Evolutionary conservation across 1,140 invertebrate genomes (phyloP).

Genomic region (Sinella curviseta): DNA sequence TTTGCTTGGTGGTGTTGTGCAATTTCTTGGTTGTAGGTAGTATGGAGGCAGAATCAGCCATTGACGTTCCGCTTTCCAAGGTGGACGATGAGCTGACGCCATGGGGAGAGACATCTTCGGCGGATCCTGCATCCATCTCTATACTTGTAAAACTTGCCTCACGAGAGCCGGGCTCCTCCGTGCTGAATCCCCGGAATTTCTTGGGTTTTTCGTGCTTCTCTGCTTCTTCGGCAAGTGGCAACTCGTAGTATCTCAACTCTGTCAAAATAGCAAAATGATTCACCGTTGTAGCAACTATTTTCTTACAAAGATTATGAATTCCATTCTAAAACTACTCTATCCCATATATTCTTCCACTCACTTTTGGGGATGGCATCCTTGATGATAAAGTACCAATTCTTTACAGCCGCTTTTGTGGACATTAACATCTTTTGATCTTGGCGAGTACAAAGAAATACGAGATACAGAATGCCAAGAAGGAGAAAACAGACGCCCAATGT

Average conservation of each 20-base stretch:
- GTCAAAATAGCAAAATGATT: background rate
- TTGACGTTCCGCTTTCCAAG: background rate
- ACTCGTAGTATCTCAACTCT: background rate
- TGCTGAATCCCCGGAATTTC: too few species aligned
- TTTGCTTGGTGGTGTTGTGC: background rate
- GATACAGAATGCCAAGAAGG: conserved; percentile 23
- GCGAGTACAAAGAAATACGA: conserved; percentile 21
- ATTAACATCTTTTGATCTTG: conserved; percentile 26
- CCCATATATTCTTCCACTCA: background rate
- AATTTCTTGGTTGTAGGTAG: background rate
- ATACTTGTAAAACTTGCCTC: too few species aligned
- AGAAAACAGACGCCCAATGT: conserved; percentile 28
- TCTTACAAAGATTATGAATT: too few species aligned
- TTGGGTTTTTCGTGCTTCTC: background rate
- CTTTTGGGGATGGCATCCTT: conserved; percentile 38
- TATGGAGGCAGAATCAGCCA: background rate
- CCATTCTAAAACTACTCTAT: background rate
- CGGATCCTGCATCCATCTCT: too few species aligned
- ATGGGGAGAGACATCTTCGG: too few species aligned
- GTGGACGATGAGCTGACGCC: background rate
- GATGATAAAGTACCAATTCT: conserved; percentile 34
- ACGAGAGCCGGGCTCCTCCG: too few species aligned
- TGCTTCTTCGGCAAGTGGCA: background rate
- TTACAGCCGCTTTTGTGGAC: conserved; percentile 31
- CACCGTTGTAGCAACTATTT: too few species aligned